Conservation (phyloP, 1,140 invertebrate species). For the Drosophila ogumai region DNA sequence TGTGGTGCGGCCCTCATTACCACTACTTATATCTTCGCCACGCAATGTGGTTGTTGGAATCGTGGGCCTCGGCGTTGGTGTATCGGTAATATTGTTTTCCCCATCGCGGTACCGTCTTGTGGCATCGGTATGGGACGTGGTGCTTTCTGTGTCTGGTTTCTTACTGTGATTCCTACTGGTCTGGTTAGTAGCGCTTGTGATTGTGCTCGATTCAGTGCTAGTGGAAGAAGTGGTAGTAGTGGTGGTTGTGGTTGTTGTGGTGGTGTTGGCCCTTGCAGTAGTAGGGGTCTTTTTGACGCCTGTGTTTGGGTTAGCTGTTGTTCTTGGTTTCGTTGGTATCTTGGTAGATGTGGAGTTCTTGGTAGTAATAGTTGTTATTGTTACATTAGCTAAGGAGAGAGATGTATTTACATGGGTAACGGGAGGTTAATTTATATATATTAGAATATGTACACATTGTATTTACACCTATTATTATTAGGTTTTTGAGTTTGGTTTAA, state of each 20-base stretch:
- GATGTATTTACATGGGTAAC: conserved; percentile 83
- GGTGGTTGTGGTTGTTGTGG: conserved; percentile 46
- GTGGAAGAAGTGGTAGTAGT: conserved; percentile 55
- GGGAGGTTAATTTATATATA: conserved; percentile 69
- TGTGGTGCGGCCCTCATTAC: conserved; percentile 58
- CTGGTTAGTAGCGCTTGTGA: conserved; percentile 70
- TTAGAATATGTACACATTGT: conserved; percentile 69
- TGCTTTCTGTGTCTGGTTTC: conserved; percentile 50
- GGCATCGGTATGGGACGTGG: conserved; percentile 71
- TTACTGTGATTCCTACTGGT: conserved; percentile 58
- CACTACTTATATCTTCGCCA: conserved; percentile 56
- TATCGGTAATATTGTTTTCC: conserved; percentile 83
- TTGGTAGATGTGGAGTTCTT: conserved; percentile 65
- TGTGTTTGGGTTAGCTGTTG: conserved; percentile 71
- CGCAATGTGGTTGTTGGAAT: conserved; percentile 62
- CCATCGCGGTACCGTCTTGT: conserved; percentile 80
- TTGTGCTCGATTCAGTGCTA: conserved; percentile 71
- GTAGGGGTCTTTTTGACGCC: conserved; percentile 54
- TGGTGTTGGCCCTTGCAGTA: conserved; percentile 41
- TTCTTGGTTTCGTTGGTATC: conserved; percentile 69
- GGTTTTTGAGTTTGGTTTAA: conserved; percentile 6
- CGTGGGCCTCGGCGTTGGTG: conserved; percentile 55
- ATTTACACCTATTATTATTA: conserved; percentile 75
- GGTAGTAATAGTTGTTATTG: conserved; percentile 83
- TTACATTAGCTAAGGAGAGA: conserved; percentile 81